Evolutionary conservation across 2,113 vertebrate species (phyloP), one percentile per base, ranked within the genome.

Genomic region (Numenius arquata): DNA sequence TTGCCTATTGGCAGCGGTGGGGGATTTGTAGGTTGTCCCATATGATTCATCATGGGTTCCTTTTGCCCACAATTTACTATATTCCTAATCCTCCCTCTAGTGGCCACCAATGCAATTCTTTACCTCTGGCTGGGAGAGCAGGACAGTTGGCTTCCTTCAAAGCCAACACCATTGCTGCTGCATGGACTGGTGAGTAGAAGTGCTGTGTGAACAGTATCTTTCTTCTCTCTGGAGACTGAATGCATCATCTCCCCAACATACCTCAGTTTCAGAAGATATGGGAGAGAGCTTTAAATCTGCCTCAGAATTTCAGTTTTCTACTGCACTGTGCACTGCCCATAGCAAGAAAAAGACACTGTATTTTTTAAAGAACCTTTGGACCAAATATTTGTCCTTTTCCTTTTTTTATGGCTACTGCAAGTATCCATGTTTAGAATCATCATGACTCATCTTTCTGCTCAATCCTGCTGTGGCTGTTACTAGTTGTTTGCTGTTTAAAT

Each of bases 11-110:
- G 96, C 97, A 90, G 90, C 80, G 12, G 68, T 95, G 95, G 96
- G 96, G 95, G 90, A 98, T 98, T 95, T 97, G 95, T 97, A 98
- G 97, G 94, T 97, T 97, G 96, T 97, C 97, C 97, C 98, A 97
- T 96, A 78, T 70, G 78, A 87, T 85, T 97, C 96, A 95, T 96
- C 97, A 96, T 98, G 97, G 97, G 96, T 98, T 85, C 96, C 97
- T 98, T 98, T 98, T 98, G 96, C 97, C 97, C 83, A 96, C 36
- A 97, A 97, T 80, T 98, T 98, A 98, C 96, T 97, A 43, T 98
- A 98, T 98, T 98, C 97, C 97, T 98, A 98, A 98, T 98, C 97
- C 97, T 98, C 98, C 98, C 97, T 98, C 97, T 98, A 98, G 98
- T 98, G 97, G 97, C 95, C 96, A 97, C 96, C 97, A 98, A 95